Evolutionary conservation across 2,113 vertebrate genomes (phyloP).

Genomic region (Edolisoma coerulescens): DNA sequence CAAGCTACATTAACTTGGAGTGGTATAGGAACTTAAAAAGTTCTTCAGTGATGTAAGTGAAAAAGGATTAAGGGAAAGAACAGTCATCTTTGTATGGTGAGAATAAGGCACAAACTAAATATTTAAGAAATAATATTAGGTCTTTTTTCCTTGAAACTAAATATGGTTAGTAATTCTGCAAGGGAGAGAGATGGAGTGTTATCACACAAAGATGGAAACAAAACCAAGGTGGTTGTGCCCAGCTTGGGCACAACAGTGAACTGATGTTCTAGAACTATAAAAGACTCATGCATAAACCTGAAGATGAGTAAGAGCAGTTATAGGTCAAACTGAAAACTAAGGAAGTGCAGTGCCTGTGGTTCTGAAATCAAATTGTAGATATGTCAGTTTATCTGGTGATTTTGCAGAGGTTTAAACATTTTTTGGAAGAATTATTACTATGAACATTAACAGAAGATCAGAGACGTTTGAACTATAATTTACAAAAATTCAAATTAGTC

Average conservation of each 20-base stretch:
- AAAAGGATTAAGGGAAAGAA: background rate
- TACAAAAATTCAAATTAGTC: background rate
- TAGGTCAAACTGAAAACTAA: background rate
- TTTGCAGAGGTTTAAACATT: background rate
- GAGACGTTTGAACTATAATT: background rate
- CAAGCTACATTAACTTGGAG: background rate
- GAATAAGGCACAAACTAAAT: background rate
- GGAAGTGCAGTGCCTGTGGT: background rate
- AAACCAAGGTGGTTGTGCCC: background rate
- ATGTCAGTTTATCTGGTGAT: background rate
- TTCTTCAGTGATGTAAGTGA: background rate
- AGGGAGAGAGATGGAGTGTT: background rate
- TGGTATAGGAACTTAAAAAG: background rate
- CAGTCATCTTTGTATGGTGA: background rate
- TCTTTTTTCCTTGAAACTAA: background rate
- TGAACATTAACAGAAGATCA: background rate
- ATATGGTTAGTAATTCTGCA: background rate
- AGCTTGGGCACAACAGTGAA: background rate
- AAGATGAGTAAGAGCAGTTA: background rate
- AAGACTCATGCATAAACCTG: background rate
- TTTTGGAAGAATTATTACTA: background rate
- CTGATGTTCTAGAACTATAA: background rate
- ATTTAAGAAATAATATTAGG: background rate
- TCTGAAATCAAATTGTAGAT: background rate
- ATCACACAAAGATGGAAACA: background rate